phyloP scores from a whole-genome alignment of 2,797 vertebrate genomes.

The Gadopsis bispinosus region DNA sequence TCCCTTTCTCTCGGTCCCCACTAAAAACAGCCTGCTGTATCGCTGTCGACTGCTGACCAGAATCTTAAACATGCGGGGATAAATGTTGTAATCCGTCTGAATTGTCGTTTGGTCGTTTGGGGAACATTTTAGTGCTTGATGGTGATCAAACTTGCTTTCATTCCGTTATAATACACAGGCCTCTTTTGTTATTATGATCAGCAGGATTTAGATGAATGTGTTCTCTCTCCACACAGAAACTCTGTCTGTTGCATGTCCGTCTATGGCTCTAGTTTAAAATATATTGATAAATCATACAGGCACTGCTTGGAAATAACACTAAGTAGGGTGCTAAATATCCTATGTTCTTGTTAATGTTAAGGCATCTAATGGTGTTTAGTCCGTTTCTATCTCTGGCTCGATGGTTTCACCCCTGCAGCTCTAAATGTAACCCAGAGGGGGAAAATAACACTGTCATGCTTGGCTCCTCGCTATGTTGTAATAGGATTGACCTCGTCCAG shows the following conservation, averaged over 20 bases:
- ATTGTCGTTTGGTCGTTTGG: slow-evolving; percentile 30
- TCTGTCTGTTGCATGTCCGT: slow-evolving; percentile 14
- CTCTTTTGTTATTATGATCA: slow-evolving; percentile 50
- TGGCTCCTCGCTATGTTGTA: slow-evolving; percentile 26
- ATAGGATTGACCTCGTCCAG: slow-evolving; percentile 40
- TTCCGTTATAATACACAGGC: slow-evolving; percentile 38
- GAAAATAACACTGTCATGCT: slow-evolving; percentile 39
- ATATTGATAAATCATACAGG: slow-evolving; percentile 9
- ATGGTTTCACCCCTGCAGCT: slow-evolving; percentile 20
- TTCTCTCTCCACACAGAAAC: neutral
- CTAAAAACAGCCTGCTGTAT: slow-evolving; percentile 42
- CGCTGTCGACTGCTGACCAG: slow-evolving; percentile 43
- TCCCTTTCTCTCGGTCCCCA: slow-evolving; percentile 60
- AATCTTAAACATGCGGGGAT: slow-evolving; percentile 57
- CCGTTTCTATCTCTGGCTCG: slow-evolving; percentile 47
- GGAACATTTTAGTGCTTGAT: slow-evolving; percentile 28
- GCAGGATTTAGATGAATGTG: slow-evolving; percentile 39
- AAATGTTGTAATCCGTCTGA: slow-evolving; percentile 46
- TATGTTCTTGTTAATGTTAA: slow-evolving; percentile 42
- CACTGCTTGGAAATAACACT: slow-evolving; percentile 4
- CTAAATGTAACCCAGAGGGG: slow-evolving; percentile 68
- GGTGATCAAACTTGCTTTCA: slow-evolving; percentile 38
- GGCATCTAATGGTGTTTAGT: slow-evolving; percentile 47
- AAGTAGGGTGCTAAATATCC: slow-evolving; percentile 21
- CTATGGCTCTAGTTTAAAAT: neutral